Conservation (phyloP, 2,113 vertebrate species). For the Rhea pennata region DNA sequence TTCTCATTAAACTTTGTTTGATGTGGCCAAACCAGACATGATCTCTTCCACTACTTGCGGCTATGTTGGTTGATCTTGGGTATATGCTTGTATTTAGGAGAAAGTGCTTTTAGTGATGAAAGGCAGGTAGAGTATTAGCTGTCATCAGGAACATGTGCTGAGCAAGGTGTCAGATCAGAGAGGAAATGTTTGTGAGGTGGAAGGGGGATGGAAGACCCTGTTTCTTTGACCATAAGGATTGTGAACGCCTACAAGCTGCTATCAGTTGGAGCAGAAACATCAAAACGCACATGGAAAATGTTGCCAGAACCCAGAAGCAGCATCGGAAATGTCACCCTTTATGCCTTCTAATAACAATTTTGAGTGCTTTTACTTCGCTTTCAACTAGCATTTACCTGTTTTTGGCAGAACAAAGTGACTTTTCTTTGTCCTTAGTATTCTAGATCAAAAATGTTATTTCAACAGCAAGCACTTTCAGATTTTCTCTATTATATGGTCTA, state of each 20-base stretch:
- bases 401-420: not conserved
- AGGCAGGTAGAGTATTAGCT: too few species aligned
- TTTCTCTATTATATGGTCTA: fast-evolving
- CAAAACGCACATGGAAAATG: not conserved
- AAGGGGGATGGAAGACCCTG: fast-evolving
- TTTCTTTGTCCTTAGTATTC: not conserved
- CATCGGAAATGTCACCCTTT: not conserved
- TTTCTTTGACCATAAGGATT: not conserved
- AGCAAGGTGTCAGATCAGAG: not conserved
- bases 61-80: not conserved
- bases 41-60: not conserved
- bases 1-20: not conserved
- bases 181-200: not conserved
- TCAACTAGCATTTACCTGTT: not conserved
- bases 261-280: not conserved
- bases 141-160: not conserved
- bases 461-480: not conserved
- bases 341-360: not conserved
- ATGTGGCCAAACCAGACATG: fast-evolving
- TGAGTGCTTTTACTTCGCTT: not conserved
- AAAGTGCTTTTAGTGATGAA: not conserved
- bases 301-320: too few species aligned
- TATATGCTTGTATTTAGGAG: not conserved
- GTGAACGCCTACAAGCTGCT: not conserved
- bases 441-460: not conserved